These are phyloP conservation scores for Gouania willdenowi DNA, from an alignment of 2,797 vertebrate genomes.

Conservation along the genomic window DNA sequence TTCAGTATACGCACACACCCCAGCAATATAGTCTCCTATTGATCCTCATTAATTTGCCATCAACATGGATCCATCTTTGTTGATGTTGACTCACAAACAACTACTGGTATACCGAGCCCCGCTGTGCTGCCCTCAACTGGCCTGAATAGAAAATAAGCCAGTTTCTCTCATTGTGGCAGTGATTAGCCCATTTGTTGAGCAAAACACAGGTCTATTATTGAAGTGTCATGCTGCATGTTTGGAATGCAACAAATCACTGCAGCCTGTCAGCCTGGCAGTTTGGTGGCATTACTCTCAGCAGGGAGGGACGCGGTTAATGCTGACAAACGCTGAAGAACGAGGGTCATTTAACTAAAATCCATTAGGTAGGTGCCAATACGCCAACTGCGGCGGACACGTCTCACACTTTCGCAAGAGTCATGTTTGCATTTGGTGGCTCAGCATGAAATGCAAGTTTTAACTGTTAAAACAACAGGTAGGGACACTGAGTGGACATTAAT, in stretches of 20 bases:
- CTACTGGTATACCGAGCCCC: constrained; percentile 80
- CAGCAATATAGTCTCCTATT: constrained; percentile 40
- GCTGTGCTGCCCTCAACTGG: constrained; percentile 74
- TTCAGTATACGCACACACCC: constrained; percentile 47
- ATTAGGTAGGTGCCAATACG: constrained; percentile 75
- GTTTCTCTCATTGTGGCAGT: constrained; percentile 53
- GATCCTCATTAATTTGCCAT: constrained; percentile 64
- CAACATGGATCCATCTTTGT: constrained; percentile 75
- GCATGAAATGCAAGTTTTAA: too few species aligned
- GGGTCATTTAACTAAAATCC: constrained; percentile 75
- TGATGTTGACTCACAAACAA: constrained; percentile 78
- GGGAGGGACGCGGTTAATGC: constrained; percentile 62
- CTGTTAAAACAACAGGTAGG: too few species aligned
- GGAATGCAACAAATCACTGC: constrained; percentile 68
- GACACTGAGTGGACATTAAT: too few species aligned
- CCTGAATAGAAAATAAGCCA: constrained; percentile 73
- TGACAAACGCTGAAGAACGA: constrained; percentile 68
- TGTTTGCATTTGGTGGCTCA: constrained; percentile 25
- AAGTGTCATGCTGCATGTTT: constrained; percentile 65
- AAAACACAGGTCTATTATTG: constrained; percentile 70
- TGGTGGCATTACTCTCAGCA: constrained; percentile 69
- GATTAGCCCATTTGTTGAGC: constrained; percentile 70
- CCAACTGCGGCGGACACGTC: constrained; percentile 37
- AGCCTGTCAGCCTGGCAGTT: constrained; percentile 60
- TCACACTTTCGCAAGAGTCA: constrained; percentile 41